Conservation (phyloP, 2,888 invertebrate species). For the Melieria omissa region DNA sequence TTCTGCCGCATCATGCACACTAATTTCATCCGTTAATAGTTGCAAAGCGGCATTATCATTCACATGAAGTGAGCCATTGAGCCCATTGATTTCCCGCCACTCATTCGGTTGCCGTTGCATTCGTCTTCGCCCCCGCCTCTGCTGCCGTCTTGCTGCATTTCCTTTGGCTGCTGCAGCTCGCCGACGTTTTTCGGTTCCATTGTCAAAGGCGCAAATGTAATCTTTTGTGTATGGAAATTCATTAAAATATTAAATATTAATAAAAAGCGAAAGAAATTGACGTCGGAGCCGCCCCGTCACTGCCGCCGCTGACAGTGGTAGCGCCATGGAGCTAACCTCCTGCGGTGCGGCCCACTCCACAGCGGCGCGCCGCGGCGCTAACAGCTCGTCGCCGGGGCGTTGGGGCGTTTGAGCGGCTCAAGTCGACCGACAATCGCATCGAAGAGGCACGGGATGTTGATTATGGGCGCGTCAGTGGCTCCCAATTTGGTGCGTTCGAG, state of each 20-base stretch:
- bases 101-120: background rate
- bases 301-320: constrained; percentile 4
- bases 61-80: constrained; percentile 20
- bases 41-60: background rate
- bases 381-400: constrained; percentile 6
- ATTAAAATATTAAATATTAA: constrained; percentile 34
- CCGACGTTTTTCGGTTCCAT: constrained; percentile 1
- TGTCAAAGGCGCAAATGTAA: background rate
- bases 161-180: background rate
- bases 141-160: background rate
- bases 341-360: constrained; percentile 10
- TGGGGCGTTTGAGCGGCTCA: too few species aligned
- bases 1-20: constrained; percentile 31
- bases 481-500: constrained; percentile 41
- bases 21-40: constrained; percentile 30
- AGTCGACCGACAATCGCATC: too few species aligned
- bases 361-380: constrained; percentile 39
- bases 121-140: background rate
- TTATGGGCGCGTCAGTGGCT: constrained; percentile 46
- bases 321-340: constrained; percentile 5
- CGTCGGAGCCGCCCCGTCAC: constrained; percentile 10
- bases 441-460: too few species aligned
- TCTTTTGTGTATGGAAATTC: constrained; percentile 21
- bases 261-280: constrained; percentile 26
- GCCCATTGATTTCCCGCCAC: constrained; percentile 2